phyloP scores from a whole-genome alignment of 2,797 vertebrate species.

The Crotalus adamanteus region DNA sequence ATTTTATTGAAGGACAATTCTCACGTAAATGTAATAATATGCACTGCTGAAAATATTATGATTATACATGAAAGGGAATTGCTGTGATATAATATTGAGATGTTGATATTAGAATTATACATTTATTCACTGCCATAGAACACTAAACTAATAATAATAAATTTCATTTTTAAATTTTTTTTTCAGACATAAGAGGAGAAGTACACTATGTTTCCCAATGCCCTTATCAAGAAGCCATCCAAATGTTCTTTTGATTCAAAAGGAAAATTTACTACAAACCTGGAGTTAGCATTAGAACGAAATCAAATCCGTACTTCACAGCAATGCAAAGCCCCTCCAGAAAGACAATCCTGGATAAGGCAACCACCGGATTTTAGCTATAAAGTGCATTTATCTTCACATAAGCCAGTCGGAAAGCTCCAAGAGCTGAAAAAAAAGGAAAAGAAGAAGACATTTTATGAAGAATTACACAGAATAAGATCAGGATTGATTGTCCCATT shows the following conservation, averaged over 20 bases:
- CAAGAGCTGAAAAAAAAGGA: slow-evolving; percentile 17
- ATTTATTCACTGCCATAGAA: too few species aligned
- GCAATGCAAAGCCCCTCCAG: not conserved
- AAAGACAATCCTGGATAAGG: slow-evolving; percentile 52
- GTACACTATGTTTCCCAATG: not conserved
- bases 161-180: not conserved
- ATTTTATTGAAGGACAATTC: not conserved
- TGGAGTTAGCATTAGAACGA: slow-evolving; percentile 22
- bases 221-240: not conserved
- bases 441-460: not conserved
- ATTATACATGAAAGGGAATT: not conserved
- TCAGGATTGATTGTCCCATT: slow-evolving; percentile 34
- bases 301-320: not conserved
- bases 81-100: not conserved
- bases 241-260: slow-evolving; percentile 32
- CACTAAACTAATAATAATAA: not conserved
- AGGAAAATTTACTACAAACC: slow-evolving; percentile 1
- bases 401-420: slow-evolving; percentile 38
- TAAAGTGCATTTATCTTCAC: slow-evolving; percentile 54
- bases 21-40: not conserved
- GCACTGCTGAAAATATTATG: not conserved
- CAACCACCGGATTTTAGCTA: slow-evolving; percentile 72
- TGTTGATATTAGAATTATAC: not conserved
- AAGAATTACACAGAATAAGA: slow-evolving; percentile 31
- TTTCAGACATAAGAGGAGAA: not conserved